Base-by-base conservation (phyloP, 2,888 invertebrate genomes). In the Agrochola macilenta region DNA sequence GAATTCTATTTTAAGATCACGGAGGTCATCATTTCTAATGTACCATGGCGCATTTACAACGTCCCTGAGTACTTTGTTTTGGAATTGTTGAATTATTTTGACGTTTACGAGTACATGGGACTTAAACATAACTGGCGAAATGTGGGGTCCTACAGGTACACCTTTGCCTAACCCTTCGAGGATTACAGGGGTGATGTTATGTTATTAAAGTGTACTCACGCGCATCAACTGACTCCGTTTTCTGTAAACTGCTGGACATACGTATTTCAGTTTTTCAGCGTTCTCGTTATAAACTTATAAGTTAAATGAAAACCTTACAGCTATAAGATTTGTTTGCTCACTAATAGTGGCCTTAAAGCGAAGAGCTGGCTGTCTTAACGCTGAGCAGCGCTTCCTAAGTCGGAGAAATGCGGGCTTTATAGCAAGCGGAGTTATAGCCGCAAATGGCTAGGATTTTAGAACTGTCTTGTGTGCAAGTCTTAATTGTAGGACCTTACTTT, bases 331-430 rank as follows among this genome's bases (percentile, higher is more conserved):
- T 69, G 61, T 66, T 73, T 68, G 46, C 60, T 61, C 4, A 61
- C 43, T 69, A 74, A 69, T 57, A 58, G 69, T 39, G 23, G 26
- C 58, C 49, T 61, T 49, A 69, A 74, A 71, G 60, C 69, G 49
- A 20, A 65, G 52, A 64, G 57, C 54, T 54, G 17, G 61, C n/a
- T 39, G 69, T 73, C 58, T 81, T 73, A 70, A 58, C 52, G 73
- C 58, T 66, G 65, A 64, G 60, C 68, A 76, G 60, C 68, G 68
- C 49, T 57, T 52, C n/a, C 30, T 84, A 76, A 85, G 73, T 70
- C 60, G 63, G 43, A 81, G 73, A 85, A 85, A 81, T 81, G 76
- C 49, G 68, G 82, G 73, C 69, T 83, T 74, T 74, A 74, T 49
- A 81, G 73, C 81, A 65, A 81, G 26, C 57, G 20, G 69, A 75